phyloP scores from a whole-genome alignment of 1,140 invertebrate species.

The Drosophila ironensis region DNA sequence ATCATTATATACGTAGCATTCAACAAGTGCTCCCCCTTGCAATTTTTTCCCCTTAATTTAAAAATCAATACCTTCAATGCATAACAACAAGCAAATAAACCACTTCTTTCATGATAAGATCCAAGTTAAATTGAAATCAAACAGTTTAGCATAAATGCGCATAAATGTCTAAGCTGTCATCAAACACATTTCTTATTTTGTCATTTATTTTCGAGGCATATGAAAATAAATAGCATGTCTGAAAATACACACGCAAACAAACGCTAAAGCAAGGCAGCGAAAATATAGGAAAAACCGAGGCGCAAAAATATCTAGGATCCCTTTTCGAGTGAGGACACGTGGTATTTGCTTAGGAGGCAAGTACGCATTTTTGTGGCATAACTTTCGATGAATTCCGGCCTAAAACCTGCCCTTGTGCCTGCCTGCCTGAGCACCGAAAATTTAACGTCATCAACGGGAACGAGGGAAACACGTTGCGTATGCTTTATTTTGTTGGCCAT shows the following conservation, averaged over 20 bases:
- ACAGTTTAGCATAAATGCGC: conserved; percentile 76
- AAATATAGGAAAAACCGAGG: background rate
- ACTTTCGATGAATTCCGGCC: conserved; percentile 55
- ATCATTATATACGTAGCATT: no score
- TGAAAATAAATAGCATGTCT: conserved; percentile 60
- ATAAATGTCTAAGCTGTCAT: conserved; percentile 76
- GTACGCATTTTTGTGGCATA: conserved; percentile 48
- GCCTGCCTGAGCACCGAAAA: conserved; percentile 5
- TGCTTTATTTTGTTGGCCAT: conserved; percentile 55
- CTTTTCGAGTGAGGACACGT: conserved; percentile 32
- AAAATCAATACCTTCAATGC: background rate
- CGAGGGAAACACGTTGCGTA: conserved; percentile 50
- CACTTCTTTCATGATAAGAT: background rate
- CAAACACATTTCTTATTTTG: conserved; percentile 68
- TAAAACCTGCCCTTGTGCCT: no score
- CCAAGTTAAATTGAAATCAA: conserved; percentile 52
- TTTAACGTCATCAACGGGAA: conserved; percentile 37
- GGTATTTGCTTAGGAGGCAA: conserved; percentile 64
- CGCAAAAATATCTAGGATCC: conserved; percentile 18
- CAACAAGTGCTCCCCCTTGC: no score
- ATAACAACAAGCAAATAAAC: background rate
- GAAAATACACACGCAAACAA: conserved; percentile 19
- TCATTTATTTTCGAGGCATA: conserved; percentile 41
- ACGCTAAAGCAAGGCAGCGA: background rate
- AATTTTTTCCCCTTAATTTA: background rate